Base-by-base conservation (phyloP, 2,888 invertebrate genomes). In the Callinectes sapidus region DNA sequence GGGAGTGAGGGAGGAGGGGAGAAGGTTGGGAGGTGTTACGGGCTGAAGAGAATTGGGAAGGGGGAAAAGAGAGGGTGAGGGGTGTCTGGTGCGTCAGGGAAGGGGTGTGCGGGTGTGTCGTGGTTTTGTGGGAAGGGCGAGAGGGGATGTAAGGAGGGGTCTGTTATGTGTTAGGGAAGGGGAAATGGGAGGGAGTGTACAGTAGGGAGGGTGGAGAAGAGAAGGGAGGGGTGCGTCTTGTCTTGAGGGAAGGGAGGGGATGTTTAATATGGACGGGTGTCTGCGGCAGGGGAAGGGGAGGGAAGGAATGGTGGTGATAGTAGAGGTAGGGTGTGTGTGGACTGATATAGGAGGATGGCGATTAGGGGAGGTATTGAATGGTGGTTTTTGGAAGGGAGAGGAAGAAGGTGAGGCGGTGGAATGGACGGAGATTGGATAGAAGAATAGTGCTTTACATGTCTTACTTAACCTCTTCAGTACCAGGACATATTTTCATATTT, bases 111-210 rank as follows among this genome's bases (percentile, higher is more conserved):
- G 42, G 35, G 23, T 87, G n/a, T 16, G 87, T 42, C 42, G 71
- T 71, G 71, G 71, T 71, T 54, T n/a, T 87, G 48, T 54, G 54
- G 87, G 54, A 35, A 48, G 87, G 87, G 77, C 2, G 87, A 54
- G 86, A 86, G 35, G 35, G 81, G 35, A 81, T 42, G 28, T 42
- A 16, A 18, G 54, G 42, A 54, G 54, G 14, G 35, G 54, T 81
- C 81, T 61, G 88, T 88, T 42, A 61, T 88, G 61, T 88, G 88
- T 32, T 88, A 55, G n/a, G 54, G 61, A 35, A 88, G 88, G 88
- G 48, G 14, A 61, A 55, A 32, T 88, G 14, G 81, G 81, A 81
- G 61, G 35, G 88, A 61, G 28, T 32, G 55, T 32, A 71, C 71
- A 28, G 71, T 71, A 71, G 71, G n/a, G n/a, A n/a, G 23, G 87